Evolutionary conservation across 1,140 invertebrate genomes (phyloP).

Genomic region (Dufourea novaeangliae): DNA sequence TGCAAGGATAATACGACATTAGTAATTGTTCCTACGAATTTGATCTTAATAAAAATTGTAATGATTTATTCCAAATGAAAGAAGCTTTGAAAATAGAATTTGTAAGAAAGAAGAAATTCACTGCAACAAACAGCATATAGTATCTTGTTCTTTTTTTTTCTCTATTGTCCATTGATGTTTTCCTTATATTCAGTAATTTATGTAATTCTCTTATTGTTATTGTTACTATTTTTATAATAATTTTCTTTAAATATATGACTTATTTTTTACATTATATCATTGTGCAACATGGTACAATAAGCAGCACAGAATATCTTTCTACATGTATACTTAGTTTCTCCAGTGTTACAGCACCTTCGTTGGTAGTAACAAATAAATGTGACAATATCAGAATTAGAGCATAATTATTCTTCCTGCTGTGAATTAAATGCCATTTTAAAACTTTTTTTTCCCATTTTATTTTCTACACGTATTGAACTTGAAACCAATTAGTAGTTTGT

Average conservation of each 20-base stretch:
- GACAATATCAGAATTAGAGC: constrained; percentile 24
- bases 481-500: constrained; percentile 5
- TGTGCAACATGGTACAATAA: constrained; percentile 47
- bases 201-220: constrained; percentile 37
- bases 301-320: constrained; percentile 45
- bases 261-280: constrained; percentile 44
- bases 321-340: constrained; percentile 39
- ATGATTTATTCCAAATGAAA: neutral
- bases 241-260: constrained; percentile 36
- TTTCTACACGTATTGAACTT: constrained; percentile 1
- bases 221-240: constrained; percentile 17
- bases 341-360: constrained; percentile 52
- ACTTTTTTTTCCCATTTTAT: constrained; percentile 11
- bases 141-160: constrained; percentile 51
- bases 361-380: constrained; percentile 49
- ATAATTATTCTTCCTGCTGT: neutral
- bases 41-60: constrained; percentile 8
- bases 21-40: constrained; percentile 11
- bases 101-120: constrained; percentile 31
- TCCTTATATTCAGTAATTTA: constrained; percentile 49
- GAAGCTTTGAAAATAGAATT: constrained; percentile 18
- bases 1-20: constrained; percentile 7
- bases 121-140: constrained; percentile 42
- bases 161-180: constrained; percentile 59
- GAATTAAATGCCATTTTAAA: constrained; percentile 14